A percentile compares a stretch with the other conserved stretches of the same genome.
Evolutionary conservation across 2,888 invertebrate species (phyloP).

Genomic region (Criorhina ranunculi): DNA sequence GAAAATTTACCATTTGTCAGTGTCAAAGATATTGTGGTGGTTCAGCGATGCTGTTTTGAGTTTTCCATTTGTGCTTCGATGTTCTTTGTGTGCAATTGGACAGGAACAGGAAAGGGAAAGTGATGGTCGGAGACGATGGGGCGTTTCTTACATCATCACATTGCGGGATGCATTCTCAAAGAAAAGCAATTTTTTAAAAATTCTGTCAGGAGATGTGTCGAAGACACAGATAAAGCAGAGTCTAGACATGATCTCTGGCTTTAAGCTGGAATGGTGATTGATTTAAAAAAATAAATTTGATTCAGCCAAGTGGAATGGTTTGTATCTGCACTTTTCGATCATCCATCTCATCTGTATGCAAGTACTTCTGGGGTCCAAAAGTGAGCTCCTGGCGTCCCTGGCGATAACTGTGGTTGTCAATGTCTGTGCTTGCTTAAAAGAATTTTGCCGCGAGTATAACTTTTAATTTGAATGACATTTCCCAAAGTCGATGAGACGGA

Average conservation of each 20-base stretch:
- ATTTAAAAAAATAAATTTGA: slow-evolving; percentile 26
- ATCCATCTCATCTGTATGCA: too few species aligned
- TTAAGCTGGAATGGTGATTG: slow-evolving; percentile 26
- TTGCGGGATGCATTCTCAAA: slow-evolving; percentile 19
- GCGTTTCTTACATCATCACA: background rate
- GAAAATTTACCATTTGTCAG: slow-evolving; percentile 71
- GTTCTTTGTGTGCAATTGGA: slow-evolving; percentile 27
- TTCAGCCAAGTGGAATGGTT: background rate
- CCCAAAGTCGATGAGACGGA: too few species aligned
- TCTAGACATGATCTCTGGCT: slow-evolving; percentile 35
- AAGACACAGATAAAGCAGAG: slow-evolving; percentile 9
- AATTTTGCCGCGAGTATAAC: too few species aligned
- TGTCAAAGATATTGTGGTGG: slow-evolving; percentile 66
- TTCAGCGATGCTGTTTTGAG: slow-evolving; percentile 65
- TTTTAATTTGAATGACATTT: too few species aligned
- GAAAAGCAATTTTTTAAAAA: slow-evolving; percentile 50
- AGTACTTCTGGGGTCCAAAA: too few species aligned
- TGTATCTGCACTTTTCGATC: too few species aligned
- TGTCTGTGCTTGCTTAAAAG: too few species aligned
- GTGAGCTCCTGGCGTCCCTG: too few species aligned
- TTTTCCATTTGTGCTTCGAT: slow-evolving; percentile 44
- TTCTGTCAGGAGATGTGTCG: slow-evolving; percentile 11
- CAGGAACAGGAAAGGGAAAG: slow-evolving; percentile 15
- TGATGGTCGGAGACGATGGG: background rate
- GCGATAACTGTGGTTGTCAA: too few species aligned